Base-by-base conservation (phyloP, 1,140 invertebrate genomes). In the Aphidius gifuensis region DNA sequence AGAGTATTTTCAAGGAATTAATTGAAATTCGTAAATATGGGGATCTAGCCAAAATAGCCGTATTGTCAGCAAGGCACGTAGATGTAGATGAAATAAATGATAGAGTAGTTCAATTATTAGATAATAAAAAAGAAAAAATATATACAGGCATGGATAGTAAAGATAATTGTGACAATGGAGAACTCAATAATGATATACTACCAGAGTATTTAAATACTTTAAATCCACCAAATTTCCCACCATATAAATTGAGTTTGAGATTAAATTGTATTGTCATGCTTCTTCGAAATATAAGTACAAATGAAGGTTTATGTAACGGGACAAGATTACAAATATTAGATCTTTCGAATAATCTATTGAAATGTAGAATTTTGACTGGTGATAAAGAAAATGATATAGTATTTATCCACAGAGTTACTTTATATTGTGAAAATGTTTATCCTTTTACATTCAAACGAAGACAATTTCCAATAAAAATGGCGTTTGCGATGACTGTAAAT, bases 201-300 rank as follows among this genome's bases (percentile, higher is more conserved):
- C 54, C 54, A 43, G 54, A 56, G 21, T 56, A 57, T 57, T 57
- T 57, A 45, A 44, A 40, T 45, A 39, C 48, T 54, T 54, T 49
- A n/a, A 49, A n/a, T 16, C 47, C 47, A 49, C n/a, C 47, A 5
- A n/a, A n/a, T 49, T n/a, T 49, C 5, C 47, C 47, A 49, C 47
- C 47, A 5, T n/a, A 49, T 49, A 5, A 49, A 49, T 49, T 49
- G n/a, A 6, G 6, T n/a, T 49, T 49, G n/a, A 6, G 47, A n/a
- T n/a, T 5, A n/a, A 49, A 49, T 49, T 49, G 47, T 16, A 49
- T 49, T 49, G 47, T 45, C 11, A 45, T 45, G 9, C 47, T n/a
- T n/a, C n/a, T n/a, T n/a, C n/a, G n/a, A n/a, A n/a, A n/a, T n/a
- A n/a, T 49, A 9, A 49, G 47, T n/a, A 49, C 21, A 6, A 49